phyloP scores from a whole-genome alignment of 2,888 invertebrate genomes.

The Aleiodes alternator region DNA sequence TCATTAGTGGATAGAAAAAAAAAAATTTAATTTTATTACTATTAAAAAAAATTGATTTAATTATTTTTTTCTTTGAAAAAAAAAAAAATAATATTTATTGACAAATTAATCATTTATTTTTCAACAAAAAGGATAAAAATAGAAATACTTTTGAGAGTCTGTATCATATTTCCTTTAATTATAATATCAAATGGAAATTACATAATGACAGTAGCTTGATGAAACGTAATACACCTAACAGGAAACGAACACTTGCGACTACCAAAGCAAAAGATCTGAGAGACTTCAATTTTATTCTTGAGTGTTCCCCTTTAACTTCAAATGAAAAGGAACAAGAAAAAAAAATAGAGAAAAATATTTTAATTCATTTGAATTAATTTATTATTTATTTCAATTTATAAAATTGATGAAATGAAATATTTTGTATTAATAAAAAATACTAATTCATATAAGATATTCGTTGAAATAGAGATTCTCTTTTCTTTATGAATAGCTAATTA shows the following conservation, averaged over 20 bases:
- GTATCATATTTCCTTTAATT: constrained; percentile 36
- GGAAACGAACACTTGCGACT: constrained; percentile 66
- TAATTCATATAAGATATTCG: too few species aligned
- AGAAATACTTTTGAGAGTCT: constrained; percentile 1
- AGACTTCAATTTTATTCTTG: constrained; percentile 29
- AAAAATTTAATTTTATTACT: not conserved
- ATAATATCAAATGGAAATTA: constrained; percentile 50
- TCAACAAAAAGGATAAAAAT: not conserved
- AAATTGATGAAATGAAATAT: too few species aligned
- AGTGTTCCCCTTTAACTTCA: not conserved
- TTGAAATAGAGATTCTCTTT: not conserved
- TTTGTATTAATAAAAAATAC: too few species aligned
- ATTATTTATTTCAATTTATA: too few species aligned
- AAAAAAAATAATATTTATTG: not conserved
- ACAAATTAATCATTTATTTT: not conserved
- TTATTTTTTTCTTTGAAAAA: not conserved
- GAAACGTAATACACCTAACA: constrained; percentile 62
- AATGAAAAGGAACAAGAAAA: too few species aligned
- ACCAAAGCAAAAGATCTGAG: constrained; percentile 55
- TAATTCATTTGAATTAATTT: too few species aligned
- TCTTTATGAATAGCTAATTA: too few species aligned
- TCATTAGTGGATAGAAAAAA: not conserved
- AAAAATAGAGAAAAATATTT: too few species aligned
- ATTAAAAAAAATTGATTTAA: not conserved
- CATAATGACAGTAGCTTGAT: constrained; percentile 57